Evolutionary conservation across 1,140 invertebrate genomes (phyloP), one percentile per base, ranked within the genome.

Genomic region (Psix sp.): DNA sequence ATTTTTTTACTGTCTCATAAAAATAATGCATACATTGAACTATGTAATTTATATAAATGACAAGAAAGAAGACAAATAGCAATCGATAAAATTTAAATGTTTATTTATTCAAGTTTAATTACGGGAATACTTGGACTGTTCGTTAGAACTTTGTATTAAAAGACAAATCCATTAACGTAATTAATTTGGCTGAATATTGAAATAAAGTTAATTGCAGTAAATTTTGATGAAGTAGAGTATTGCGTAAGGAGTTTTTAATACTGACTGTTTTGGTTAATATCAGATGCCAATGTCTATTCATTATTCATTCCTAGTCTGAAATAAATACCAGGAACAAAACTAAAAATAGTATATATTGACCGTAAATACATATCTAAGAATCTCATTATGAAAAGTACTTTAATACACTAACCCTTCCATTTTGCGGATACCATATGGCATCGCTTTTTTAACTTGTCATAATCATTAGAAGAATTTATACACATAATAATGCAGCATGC

Each of bases 361-460:
- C 60, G 33, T 73, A 73, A 73, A 66, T 66, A 67, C 49, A 74
- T 74, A 74, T 73, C 70, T 62, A 54, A 56, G 56, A 74, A 74
- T 66, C 62, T 62, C 56, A 67, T 66, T 67, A 74, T 56, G 21
- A 17, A 20, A 42, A 29, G 49, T 62, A 60, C 54, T 26, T 74
- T 67, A 60, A 62, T 60, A 66, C 29, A 10, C 62, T 51, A 65
- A 72, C 60, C 60, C 59, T 57, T 57, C 39, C 45, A 26, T 63
- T 18, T n/a, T 13, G 24, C 20, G 35, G 26, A 38, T 63, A 33
- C 67, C 67, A 72, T 72, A 72, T 72, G 67, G 67, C 33, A 63
- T 49, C 51, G 39, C 10, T 48, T 62, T 63, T 68, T 56, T 31
- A 46, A 65, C 10, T 56, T 14, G 56, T 56, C 42, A 36, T 63